These are phyloP conservation scores for Gonocerus acuteangulatus DNA, from an alignment of 2,888 invertebrate species.

Conservation along the genomic window DNA sequence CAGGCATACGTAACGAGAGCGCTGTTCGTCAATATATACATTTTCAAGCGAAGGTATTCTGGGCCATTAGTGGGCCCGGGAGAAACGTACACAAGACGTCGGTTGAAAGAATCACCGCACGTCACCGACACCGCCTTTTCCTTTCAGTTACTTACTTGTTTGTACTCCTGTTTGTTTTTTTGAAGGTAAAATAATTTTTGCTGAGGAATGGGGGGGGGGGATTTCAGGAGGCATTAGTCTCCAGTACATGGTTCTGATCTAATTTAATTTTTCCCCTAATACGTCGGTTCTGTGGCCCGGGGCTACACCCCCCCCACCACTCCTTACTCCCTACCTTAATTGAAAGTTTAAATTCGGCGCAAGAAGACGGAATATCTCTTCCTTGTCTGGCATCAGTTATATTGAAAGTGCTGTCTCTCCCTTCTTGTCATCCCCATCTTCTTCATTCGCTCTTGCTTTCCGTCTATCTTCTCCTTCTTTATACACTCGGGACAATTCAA, in stretches of 20 bases:
- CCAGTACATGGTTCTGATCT: background rate
- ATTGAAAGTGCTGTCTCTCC: background rate
- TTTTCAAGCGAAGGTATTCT: too few relatives aligned
- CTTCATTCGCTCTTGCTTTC: too few relatives aligned
- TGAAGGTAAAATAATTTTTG: constrained; percentile 12
- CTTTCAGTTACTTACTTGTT: constrained; percentile 3
- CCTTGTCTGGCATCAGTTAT: constrained; percentile 8
- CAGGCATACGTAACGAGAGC: too few relatives aligned
- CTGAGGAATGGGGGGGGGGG: background rate
- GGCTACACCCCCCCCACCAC: background rate
- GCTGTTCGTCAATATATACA: too few relatives aligned
- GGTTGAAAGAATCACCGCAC: too few relatives aligned
- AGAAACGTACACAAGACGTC: too few relatives aligned
- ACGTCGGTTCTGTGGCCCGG: background rate
- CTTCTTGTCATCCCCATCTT: background rate
- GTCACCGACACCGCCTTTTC: background rate
- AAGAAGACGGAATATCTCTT: background rate
- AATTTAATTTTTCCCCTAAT: constrained; percentile 18
- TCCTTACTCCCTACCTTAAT: background rate
- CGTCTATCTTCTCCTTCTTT: background rate
- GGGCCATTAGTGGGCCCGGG: too few relatives aligned
- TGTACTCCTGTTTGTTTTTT: background rate
- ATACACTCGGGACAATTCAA: constrained; percentile 5
- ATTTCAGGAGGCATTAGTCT: too few relatives aligned
- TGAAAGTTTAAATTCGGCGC: constrained; percentile 11